These are phyloP conservation scores for Benitochromis conjunctus DNA, from an alignment of 2,113 vertebrate species.

Conservation along the genomic window DNA sequence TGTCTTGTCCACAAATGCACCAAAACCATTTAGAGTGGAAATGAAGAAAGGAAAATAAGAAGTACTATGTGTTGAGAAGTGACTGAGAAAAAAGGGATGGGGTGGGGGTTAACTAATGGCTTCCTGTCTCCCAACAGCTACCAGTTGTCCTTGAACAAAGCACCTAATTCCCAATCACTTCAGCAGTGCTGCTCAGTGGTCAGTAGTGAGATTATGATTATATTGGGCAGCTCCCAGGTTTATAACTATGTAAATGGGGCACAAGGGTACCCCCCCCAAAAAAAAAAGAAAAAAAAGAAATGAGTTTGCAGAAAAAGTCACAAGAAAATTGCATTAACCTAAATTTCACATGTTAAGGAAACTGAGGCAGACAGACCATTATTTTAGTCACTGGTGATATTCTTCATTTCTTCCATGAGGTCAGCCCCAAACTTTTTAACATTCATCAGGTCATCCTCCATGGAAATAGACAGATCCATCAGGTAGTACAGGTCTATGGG, in stretches of 20 bases:
- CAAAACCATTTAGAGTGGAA: constrained; percentile 13
- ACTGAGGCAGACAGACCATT: background rate
- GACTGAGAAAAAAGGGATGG: background rate
- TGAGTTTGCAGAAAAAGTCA: background rate
- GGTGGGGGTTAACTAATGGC: constrained; percentile 10
- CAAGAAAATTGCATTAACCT: background rate
- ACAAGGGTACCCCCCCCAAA: background rate
- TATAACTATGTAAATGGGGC: constrained; percentile 16
- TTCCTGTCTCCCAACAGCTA: background rate
- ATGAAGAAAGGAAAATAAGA: background rate
- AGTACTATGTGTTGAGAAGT: background rate
- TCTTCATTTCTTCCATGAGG: background rate
- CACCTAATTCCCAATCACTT: constrained; percentile 31
- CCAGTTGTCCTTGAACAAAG: constrained; percentile 41
- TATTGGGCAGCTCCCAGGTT: constrained; percentile 16
- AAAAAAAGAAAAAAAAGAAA: background rate
- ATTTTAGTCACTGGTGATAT: background rate
- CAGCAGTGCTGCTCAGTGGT: constrained; percentile 12
- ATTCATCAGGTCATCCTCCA: background rate
- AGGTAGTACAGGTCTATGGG: background rate
- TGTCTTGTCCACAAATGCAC: constrained; percentile 18
- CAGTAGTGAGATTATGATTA: constrained; percentile 26
- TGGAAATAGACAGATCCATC: background rate
- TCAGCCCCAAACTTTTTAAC: background rate
- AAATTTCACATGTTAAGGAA: background rate